A percentile compares a stretch with the other conserved stretches of the same genome.
phyloP scores from a whole-genome alignment of 2,113 vertebrate species.

The Callionymus lyra region DNA sequence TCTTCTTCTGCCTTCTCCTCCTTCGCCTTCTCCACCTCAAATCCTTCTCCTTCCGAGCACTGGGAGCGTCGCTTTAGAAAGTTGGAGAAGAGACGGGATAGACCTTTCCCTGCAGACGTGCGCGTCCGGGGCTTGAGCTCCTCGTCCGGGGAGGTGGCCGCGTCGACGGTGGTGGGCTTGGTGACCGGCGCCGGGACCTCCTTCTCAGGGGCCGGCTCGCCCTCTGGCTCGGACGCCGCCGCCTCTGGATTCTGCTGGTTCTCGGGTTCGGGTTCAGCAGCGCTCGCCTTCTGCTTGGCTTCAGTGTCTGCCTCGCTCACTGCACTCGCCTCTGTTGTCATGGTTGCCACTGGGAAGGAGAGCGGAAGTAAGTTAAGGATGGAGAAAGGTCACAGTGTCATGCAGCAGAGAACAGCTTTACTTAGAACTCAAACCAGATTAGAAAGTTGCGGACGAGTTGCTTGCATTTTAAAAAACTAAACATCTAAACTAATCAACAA shows the following conservation, averaged over 20 bases:
- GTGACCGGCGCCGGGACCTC: constrained; percentile 50
- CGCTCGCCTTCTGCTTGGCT: constrained; percentile 52
- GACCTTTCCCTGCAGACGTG: constrained; percentile 74
- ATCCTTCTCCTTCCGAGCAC: constrained; percentile 73
- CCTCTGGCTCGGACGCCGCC: constrained; percentile 19
- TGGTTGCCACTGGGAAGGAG: constrained; percentile 71
- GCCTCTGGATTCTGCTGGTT: constrained; percentile 39
- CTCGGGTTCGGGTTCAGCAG: constrained; percentile 36
- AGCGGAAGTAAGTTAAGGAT: constrained; percentile 37
- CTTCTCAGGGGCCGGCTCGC: constrained; percentile 27
- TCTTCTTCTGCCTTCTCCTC: constrained; percentile 49
- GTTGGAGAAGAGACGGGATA: constrained; percentile 85
- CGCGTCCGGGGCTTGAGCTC: constrained; percentile 69
- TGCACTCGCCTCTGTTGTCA: constrained; percentile 88
- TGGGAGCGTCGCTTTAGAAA: constrained; percentile 87
- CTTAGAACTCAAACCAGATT: constrained; percentile 23
- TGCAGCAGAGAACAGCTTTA: constrained; percentile 10
- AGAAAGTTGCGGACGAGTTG: too few relatives aligned
- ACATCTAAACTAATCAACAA: too few relatives aligned
- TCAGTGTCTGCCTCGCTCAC: constrained; percentile 61
- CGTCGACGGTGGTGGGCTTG: constrained; percentile 39
- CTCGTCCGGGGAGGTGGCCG: constrained; percentile 62
- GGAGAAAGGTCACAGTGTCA: constrained; percentile 37
- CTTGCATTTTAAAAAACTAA: too few relatives aligned
- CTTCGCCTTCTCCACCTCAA: constrained; percentile 48